These are phyloP conservation scores for Zootoca vivipara DNA, from an alignment of 2,113 vertebrate genomes.

Conservation along the genomic window DNA sequence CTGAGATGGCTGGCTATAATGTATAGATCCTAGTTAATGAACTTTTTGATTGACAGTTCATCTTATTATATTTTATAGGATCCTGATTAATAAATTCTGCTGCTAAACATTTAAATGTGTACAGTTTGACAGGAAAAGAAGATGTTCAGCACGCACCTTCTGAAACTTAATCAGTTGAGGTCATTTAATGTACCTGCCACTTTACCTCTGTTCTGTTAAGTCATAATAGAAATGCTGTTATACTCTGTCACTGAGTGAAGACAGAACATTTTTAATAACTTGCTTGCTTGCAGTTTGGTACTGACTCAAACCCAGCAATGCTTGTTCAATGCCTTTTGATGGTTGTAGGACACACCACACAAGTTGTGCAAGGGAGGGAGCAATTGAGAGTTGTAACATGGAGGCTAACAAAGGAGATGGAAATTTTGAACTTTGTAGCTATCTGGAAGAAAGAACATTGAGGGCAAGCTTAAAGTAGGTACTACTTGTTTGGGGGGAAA, in stretches of 20 bases:
- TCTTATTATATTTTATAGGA: conserved; percentile 18
- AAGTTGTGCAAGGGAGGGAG: neutral
- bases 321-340: neutral
- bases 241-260: neutral
- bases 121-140: conserved; percentile 2
- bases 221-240: neutral
- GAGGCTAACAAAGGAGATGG: neutral
- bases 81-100: conserved; percentile 3
- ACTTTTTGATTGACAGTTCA: conserved; percentile 23
- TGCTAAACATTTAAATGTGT: neutral
- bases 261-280: neutral
- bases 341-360: neutral
- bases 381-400: neutral
- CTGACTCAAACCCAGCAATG: neutral
- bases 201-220: neutral
- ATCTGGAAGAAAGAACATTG: neutral
- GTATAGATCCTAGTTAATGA: neutral
- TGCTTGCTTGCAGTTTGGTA: neutral
- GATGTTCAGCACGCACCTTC: neutral
- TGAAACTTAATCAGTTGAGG: neutral
- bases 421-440: neutral
- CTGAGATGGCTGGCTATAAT: neutral
- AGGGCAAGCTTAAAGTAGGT: neutral
- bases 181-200: neutral
- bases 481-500: neutral